Conservation (phyloP, 1,140 invertebrate species). For the Dendrolimus punctatus region DNA sequence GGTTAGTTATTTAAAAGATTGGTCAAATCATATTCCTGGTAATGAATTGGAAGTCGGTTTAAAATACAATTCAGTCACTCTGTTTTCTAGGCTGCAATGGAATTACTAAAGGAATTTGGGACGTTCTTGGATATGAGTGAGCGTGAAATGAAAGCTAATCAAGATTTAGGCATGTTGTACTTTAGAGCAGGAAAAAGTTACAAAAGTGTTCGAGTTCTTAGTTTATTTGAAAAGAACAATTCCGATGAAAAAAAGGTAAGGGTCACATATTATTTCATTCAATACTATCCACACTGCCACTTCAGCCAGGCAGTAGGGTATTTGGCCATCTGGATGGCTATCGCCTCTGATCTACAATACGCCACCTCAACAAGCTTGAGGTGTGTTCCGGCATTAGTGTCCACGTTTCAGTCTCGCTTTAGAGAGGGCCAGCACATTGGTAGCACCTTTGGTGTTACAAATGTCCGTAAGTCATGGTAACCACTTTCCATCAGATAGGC, state of each 20-base stretch:
- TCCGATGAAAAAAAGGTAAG: conserved; percentile 11
- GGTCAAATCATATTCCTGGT: no score
- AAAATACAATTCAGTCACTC: conserved; percentile 8
- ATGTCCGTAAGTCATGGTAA: no score
- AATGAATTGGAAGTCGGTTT: no score
- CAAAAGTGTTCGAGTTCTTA: conserved; percentile 5
- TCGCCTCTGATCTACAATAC: no score
- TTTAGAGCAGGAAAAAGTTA: conserved; percentile 13
- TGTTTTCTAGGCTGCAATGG: conserved; percentile 14
- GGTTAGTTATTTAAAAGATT: conserved; percentile 11
- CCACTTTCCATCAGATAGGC: no score
- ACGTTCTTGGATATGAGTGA: conserved; percentile 11
- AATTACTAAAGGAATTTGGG: background rate
- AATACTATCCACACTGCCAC: background rate
- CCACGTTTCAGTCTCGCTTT: no score
- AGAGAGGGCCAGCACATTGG: no score
- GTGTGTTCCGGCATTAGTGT: no score
- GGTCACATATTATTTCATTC: conserved; percentile 1
- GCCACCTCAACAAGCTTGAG: no score
- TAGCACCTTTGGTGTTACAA: no score
- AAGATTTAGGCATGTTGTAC: conserved; percentile 10
- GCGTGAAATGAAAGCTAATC: conserved; percentile 13
- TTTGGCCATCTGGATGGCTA: background rate
- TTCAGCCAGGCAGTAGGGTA: background rate
- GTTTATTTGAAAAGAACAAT: conserved; percentile 19